Percentiles rank a stretch among this genome's conserved stretches.
Conservation (phyloP, 2,797 vertebrate genomes). For the Pteronotus mesoamericanus region DNA sequence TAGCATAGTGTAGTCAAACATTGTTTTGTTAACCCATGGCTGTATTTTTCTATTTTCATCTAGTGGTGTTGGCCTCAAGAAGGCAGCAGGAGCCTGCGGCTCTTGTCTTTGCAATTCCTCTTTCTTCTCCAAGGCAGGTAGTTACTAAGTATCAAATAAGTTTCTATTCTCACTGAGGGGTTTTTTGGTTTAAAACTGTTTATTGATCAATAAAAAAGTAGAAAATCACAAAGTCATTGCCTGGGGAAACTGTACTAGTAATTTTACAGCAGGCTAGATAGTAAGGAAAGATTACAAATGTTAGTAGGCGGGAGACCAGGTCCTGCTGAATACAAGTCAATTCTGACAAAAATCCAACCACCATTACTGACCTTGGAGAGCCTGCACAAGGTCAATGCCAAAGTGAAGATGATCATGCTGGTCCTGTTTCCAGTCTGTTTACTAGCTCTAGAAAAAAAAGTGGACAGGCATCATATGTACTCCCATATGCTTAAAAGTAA, state of each 20-base stretch:
- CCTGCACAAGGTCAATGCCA: conserved; percentile 49
- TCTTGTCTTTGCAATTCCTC: conserved; percentile 50
- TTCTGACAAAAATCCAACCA: conserved; percentile 66
- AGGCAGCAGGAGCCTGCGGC: conserved; percentile 41
- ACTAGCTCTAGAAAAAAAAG: conserved; percentile 44
- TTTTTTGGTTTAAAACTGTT: conserved; percentile 77
- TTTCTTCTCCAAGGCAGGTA: conserved; percentile 45
- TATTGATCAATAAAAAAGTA: conserved; percentile 81
- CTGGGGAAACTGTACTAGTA: conserved; percentile 78
- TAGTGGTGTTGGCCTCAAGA: background rate
- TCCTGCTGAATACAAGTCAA: conserved; percentile 68
- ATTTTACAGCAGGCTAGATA: conserved; percentile 78
- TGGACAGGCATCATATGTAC: conserved; percentile 64
- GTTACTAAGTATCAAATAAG: conserved; percentile 67
- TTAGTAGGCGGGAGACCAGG: conserved; percentile 66
- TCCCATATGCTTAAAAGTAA: conserved; percentile 72
- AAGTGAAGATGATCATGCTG: background rate
- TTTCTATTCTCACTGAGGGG: conserved; percentile 73
- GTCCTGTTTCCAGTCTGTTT: conserved; percentile 53
- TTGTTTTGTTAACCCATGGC: conserved; percentile 33
- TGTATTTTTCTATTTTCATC: conserved; percentile 56
- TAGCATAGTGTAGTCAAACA: background rate
- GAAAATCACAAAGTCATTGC: conserved; percentile 78
- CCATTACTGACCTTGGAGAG: conserved; percentile 45
- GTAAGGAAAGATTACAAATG: conserved; percentile 71